phyloP scores from a whole-genome alignment of 2,888 invertebrate genomes.

The Nymphalis c-album region DNA sequence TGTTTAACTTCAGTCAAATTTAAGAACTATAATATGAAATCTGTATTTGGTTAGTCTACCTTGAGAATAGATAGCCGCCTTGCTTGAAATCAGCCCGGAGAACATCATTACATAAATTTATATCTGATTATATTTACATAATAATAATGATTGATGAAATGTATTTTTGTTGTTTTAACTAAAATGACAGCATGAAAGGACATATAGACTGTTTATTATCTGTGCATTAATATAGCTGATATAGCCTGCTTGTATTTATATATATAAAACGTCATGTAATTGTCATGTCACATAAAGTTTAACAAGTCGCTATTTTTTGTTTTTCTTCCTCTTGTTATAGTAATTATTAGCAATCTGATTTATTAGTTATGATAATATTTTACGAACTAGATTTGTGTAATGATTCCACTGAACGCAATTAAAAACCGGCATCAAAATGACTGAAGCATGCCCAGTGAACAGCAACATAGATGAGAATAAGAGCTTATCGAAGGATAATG shows the following conservation, averaged over 20 bases:
- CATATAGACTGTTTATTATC: neutral
- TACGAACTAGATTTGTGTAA: slow-evolving; percentile 16
- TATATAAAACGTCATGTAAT: slow-evolving; percentile 38
- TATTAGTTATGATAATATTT: slow-evolving; percentile 23
- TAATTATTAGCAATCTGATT: slow-evolving; percentile 27
- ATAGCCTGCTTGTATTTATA: slow-evolving; percentile 15
- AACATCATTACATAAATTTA: too few relatives aligned
- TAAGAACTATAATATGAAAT: too few relatives aligned
- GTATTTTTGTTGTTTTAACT: too few relatives aligned
- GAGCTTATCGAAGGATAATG: slow-evolving; percentile 44
- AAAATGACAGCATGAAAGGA: too few relatives aligned
- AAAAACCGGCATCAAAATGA: slow-evolving; percentile 49
- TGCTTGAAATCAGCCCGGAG: too few relatives aligned
- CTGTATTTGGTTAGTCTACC: too few relatives aligned
- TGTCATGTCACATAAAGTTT: slow-evolving; percentile 37
- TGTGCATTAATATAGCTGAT: slow-evolving; percentile 15
- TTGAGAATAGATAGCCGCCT: too few relatives aligned
- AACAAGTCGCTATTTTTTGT: slow-evolving; percentile 43
- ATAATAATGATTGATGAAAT: too few relatives aligned
- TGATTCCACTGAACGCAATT: slow-evolving; percentile 14
- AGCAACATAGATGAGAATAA: slow-evolving; percentile 51
- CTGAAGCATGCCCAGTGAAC: slow-evolving; percentile 61
- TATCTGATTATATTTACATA: too few relatives aligned
- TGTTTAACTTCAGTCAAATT: too few relatives aligned
- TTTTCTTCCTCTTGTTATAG: slow-evolving; percentile 37